Evolutionary conservation across 2,888 invertebrate species (phyloP).

Genomic region (Andrena bucephala): DNA sequence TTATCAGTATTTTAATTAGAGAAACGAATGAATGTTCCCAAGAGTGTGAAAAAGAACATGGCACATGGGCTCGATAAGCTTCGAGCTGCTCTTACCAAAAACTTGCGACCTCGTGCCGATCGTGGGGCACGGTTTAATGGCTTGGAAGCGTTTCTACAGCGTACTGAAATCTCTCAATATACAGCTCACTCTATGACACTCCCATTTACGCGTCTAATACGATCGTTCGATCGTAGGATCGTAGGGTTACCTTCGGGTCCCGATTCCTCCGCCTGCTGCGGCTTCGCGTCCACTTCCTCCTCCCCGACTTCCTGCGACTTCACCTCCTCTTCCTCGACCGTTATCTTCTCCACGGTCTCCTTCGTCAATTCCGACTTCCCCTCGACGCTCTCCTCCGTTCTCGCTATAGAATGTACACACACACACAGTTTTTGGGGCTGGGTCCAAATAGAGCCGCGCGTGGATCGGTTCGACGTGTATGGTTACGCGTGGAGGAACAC

Average conservation of each 20-base stretch:
- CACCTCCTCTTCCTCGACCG: conserved; percentile 83
- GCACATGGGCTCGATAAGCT: conserved; percentile 4
- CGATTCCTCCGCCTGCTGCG: conserved; percentile 81
- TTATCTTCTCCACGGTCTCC: conserved; percentile 64
- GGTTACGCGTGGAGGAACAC: not conserved
- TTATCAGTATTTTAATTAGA: not conserved
- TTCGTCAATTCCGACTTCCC: conserved; percentile 72
- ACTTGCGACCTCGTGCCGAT: conserved; percentile 44
- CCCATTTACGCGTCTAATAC: conserved; percentile 6
- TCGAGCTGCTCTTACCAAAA: conserved; percentile 53
- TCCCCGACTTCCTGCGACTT: conserved; percentile 75
- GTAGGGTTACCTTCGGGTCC: conserved; percentile 82
- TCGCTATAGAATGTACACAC: conserved; percentile 78
- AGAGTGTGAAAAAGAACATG: conserved; percentile 14
- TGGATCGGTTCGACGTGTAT: not conserved
- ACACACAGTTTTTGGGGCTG: conserved; percentile 47
- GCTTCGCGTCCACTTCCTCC: conserved; percentile 82
- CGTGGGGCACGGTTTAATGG: conserved; percentile 22
- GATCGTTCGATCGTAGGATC: conserved; percentile 14
- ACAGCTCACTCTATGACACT: conserved; percentile 33
- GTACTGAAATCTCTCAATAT: conserved; percentile 23
- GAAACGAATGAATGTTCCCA: not conserved
- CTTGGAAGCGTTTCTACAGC: conserved; percentile 48
- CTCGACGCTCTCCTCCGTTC: conserved; percentile 81
- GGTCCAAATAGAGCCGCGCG: not conserved